Conservation (phyloP, 2,113 vertebrate species). For the Oryctolagus cuniculus region DNA sequence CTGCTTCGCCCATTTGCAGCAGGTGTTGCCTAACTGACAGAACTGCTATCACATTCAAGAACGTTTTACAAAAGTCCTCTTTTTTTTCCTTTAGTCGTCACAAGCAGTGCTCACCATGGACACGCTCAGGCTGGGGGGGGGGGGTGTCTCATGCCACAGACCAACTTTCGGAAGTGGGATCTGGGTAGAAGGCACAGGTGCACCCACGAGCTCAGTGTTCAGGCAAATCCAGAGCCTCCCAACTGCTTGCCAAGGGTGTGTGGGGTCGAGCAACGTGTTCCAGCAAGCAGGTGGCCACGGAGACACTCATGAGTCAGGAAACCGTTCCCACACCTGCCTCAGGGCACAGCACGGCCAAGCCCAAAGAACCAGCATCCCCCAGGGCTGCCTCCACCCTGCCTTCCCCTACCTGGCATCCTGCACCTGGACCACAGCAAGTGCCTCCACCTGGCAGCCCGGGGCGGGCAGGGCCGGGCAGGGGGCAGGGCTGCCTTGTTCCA, state of each 20-base stretch:
- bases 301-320: neutral
- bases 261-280: neutral
- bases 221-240: neutral
- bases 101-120: neutral
- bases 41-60: neutral
- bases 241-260: neutral
- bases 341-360: fast-evolving
- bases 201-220: neutral
- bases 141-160: neutral
- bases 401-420: neutral
- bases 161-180: neutral
- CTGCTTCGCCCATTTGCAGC: neutral
- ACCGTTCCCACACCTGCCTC: too few relatives aligned
- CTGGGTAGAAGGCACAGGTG: neutral
- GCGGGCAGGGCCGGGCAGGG: too few relatives aligned
- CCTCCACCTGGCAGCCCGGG: neutral
- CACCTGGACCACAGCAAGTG: neutral
- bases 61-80: neutral
- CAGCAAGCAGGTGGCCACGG: too few relatives aligned
- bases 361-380: neutral
- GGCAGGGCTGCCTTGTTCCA: neutral
- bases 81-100: neutral
- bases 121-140: neutral
- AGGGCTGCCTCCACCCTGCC: neutral
- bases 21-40: neutral